Evolutionary conservation across 2,113 vertebrate genomes (phyloP).

Genomic region (Megalops atlanticus): DNA sequence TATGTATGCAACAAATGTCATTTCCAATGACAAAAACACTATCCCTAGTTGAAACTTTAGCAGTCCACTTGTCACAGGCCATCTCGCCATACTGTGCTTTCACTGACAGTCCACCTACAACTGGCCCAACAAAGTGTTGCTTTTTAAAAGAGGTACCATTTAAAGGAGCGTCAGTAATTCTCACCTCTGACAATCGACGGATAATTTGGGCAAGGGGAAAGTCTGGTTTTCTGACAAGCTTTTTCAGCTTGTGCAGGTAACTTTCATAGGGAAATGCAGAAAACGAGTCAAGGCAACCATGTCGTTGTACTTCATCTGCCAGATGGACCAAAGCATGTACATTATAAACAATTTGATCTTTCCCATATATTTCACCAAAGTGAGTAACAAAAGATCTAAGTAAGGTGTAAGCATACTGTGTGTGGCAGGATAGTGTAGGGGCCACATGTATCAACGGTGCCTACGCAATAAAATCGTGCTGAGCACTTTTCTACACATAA

Average conservation of each 20-base stretch:
- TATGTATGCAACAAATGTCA: constrained; percentile 20
- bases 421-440: too few species aligned
- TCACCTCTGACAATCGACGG: constrained; percentile 25
- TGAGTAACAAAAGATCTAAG: too few species aligned
- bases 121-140: constrained; percentile 33
- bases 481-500: too few species aligned
- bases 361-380: too few species aligned
- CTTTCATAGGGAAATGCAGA: constrained; percentile 30
- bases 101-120: constrained; percentile 30
- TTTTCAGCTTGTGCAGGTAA: constrained; percentile 30
- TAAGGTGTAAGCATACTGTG: too few species aligned
- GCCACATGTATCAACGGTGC: too few species aligned
- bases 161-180: constrained; percentile 24
- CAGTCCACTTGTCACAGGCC: constrained; percentile 28
- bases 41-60: constrained; percentile 29
- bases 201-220: constrained; percentile 29
- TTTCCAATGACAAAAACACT: too few species aligned
- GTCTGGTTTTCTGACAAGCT: constrained; percentile 29
- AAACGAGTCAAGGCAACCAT: constrained; percentile 29
- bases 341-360: too few species aligned
- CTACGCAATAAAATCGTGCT: too few species aligned
- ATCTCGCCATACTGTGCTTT: constrained; percentile 28
- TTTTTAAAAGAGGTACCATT: constrained; percentile 33
- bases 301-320: too few species aligned
- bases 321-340: constrained; percentile 23